Base-by-base conservation (phyloP, 1,140 invertebrate genomes). In the Conus betulinus region DNA sequence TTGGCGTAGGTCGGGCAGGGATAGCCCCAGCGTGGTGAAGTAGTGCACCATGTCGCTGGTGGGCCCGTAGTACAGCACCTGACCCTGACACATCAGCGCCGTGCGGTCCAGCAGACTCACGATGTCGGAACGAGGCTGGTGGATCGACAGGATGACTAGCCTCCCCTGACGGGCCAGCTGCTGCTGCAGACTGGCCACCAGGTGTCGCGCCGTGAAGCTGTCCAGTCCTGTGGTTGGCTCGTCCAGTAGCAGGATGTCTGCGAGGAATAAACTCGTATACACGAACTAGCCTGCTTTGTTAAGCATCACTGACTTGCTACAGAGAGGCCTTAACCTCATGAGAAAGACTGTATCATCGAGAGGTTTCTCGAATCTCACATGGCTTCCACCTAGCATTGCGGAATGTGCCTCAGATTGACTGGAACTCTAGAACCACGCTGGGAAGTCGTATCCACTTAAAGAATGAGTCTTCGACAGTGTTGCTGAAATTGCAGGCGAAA, bases 221-320 rank as follows among this genome's bases (percentile, higher is more conserved):
- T 93, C 93, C 20, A 93, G 84, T 17, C 93, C 93, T 3, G 93
- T 90, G 8, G 93, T 93, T 0, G 93, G 93, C 74, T 93, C 93
- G 84, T 93, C 93, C 20, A 93, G 88, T 1, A 93, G 88, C 11
- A 93, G 67, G 15, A 93, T 92, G 39, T 92, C 92, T 93, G 88
- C 8, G 57, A 4, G 57, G 60, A 71, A 85, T 17, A 39, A 20
- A 67, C 5, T 4, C 15, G 20, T 10, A 20, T 63, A 67, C 0
- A 63, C n/a, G 84, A 57, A 55, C 52, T 63, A 11, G 20, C 53
- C 13, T 84, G 25, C 51, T 20, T 17, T 20, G 10, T 13, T 39
- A 25, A 52, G 52, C 25, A 84, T 13, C 15, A 20, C 17, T 55
- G 15, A 52, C 13, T 23, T 55, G 13, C 15, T 8, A 84, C 51